phyloP scores from a whole-genome alignment of 2,797 vertebrate species.

The Cephalopachus bancanus region DNA sequence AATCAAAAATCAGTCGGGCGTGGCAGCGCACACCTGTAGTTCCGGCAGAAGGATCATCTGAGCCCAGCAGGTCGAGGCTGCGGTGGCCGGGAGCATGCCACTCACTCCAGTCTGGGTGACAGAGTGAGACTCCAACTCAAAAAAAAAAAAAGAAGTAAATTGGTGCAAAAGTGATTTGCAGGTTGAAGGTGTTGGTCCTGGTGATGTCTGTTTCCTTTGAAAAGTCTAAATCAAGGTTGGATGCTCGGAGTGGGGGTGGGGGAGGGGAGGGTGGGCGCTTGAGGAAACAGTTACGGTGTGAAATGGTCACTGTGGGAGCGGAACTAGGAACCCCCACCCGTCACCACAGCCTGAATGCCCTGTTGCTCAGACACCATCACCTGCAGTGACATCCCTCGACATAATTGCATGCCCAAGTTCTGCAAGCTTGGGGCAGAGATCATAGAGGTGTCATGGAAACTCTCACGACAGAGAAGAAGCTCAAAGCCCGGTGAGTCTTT shows the following conservation, averaged over 20 bases:
- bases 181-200: accelerated
- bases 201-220: background rate
- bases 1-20: too few relatives aligned
- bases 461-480: accelerated
- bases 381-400: background rate
- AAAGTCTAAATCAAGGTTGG: background rate
- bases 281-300: background rate
- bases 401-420: background rate
- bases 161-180: background rate
- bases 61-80: too few relatives aligned
- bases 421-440: background rate
- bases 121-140: too few relatives aligned
- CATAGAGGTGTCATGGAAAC: background rate
- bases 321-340: background rate
- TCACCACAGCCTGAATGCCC: accelerated
- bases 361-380: background rate
- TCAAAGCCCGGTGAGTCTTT: background rate
- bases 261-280: too few relatives aligned
- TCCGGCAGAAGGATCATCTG: too few relatives aligned
- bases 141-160: background rate
- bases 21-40: too few relatives aligned
- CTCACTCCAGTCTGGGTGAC: too few relatives aligned
- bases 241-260: background rate
- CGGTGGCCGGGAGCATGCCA: too few relatives aligned
- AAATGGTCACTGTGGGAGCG: accelerated